These are phyloP conservation scores for Acanthosepion pharaonis DNA, from an alignment of 2,888 invertebrate genomes.

Conservation along the genomic window DNA sequence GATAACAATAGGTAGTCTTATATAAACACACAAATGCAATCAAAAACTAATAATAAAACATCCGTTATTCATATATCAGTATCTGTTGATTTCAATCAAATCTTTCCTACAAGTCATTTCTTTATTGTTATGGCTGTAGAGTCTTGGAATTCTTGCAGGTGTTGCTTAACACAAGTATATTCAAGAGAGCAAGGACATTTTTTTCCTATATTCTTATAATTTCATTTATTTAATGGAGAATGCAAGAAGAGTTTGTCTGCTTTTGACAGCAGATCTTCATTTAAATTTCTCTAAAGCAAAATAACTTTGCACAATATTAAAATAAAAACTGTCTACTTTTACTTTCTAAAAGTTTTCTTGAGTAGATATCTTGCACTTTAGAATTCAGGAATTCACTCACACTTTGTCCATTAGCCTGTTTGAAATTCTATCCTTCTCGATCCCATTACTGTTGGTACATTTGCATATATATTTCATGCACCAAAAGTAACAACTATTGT, in stretches of 20 bases:
- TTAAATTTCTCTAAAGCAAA: neutral
- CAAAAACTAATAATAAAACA: neutral
- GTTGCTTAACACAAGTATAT: constrained; percentile 1
- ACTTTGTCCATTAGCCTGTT: neutral
- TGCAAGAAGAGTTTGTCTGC: neutral
- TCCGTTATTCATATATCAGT: neutral
- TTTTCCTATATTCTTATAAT: neutral
- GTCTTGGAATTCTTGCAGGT: neutral
- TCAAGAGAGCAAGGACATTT: neutral
- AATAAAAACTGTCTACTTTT: neutral
- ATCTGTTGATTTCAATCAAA: neutral
- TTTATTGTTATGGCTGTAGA: neutral
- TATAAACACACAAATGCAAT: neutral
- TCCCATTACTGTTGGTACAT: too few relatives aligned
- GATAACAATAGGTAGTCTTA: neutral
- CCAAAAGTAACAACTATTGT: too few relatives aligned
- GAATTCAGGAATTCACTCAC: neutral
- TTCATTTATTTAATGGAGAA: neutral
- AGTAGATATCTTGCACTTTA: neutral
- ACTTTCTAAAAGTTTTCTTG: neutral
- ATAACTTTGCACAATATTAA: neutral
- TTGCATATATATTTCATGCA: too few relatives aligned
- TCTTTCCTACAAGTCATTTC: neutral
- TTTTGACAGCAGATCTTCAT: neutral
- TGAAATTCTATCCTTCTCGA: too few relatives aligned